These are phyloP conservation scores for Pterobdella sp. DNA, from an alignment of 2,888 invertebrate genomes.

Conservation along the genomic window DNA sequence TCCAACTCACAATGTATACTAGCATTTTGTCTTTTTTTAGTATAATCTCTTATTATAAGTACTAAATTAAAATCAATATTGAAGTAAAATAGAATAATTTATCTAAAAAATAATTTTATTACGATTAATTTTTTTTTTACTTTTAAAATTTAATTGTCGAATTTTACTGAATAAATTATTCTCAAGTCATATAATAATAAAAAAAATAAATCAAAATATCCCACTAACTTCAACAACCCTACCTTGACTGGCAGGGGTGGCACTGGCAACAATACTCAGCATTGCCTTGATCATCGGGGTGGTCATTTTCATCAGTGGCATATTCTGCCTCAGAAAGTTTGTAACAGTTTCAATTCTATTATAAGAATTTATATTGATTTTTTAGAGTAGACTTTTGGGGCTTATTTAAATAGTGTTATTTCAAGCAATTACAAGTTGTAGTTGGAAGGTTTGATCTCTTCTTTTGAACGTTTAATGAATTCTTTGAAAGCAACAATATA, in stretches of 20 bases:
- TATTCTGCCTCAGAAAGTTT: conserved; percentile 22
- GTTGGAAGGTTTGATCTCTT: too few relatives aligned
- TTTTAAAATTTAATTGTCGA: too few relatives aligned
- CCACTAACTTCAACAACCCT: conserved; percentile 36
- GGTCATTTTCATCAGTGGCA: conserved; percentile 22
- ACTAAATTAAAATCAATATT: too few relatives aligned
- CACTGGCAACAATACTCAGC: conserved; percentile 24
- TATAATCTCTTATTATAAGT: background rate
- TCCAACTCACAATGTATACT: conserved; percentile 14
- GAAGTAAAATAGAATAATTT: too few relatives aligned
- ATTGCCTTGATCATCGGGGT: conserved; percentile 28
- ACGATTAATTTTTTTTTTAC: too few relatives aligned
- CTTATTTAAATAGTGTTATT: too few relatives aligned
- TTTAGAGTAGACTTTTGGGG: background rate
- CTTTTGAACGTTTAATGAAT: too few relatives aligned
- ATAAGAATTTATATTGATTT: background rate
- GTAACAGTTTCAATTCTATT: background rate
- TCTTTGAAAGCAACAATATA: too few relatives aligned
- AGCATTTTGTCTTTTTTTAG: background rate
- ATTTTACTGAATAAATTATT: too few relatives aligned
- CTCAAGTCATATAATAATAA: too few relatives aligned
- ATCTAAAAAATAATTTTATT: too few relatives aligned
- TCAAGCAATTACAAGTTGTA: too few relatives aligned
- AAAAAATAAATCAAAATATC: conserved; percentile 14
- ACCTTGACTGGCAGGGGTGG: conserved; percentile 32